A percentile compares a stretch with the other conserved stretches of the same genome.
phyloP scores from a whole-genome alignment of 2,797 vertebrate genomes.

The Lophura swinhoii region DNA sequence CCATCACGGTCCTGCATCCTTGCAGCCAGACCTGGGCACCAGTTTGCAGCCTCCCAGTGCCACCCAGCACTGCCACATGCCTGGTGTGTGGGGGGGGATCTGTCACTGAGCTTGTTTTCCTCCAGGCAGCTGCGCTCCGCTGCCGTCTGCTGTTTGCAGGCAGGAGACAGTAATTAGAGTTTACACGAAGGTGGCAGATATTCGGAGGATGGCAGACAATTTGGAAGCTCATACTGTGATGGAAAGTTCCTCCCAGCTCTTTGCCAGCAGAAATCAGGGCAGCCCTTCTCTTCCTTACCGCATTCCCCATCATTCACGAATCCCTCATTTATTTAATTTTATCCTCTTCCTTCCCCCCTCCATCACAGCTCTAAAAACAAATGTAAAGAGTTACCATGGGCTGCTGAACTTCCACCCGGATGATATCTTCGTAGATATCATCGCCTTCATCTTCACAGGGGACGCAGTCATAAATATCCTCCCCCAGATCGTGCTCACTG shows the following conservation, averaged over 20 bases:
- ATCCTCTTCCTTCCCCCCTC: neutral
- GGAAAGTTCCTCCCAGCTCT: neutral
- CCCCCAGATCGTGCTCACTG: conserved; percentile 96
- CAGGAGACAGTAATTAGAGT: neutral
- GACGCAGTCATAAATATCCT: conserved; percentile 98
- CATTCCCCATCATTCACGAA: neutral
- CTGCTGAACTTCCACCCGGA: conserved; percentile 98
- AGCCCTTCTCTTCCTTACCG: neutral
- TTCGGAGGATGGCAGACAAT: neutral
- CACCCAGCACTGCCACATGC: neutral
- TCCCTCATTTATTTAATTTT: neutral
- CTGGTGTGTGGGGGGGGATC: neutral
- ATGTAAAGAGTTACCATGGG: conserved; percentile 88
- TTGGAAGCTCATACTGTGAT: neutral
- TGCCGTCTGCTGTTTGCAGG: neutral
- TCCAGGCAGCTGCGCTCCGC: neutral
- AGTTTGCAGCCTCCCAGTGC: neutral
- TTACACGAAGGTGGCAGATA: neutral
- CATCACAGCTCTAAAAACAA: neutral
- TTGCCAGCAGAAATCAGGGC: neutral
- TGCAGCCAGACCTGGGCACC: rapidly evolving
- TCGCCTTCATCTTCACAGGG: conserved; percentile 96
- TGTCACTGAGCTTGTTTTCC: neutral
- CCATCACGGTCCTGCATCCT: rapidly evolving
- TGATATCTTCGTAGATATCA: conserved; percentile 99